Conservation (phyloP, 2,113 vertebrate species). For the Indri indri region DNA sequence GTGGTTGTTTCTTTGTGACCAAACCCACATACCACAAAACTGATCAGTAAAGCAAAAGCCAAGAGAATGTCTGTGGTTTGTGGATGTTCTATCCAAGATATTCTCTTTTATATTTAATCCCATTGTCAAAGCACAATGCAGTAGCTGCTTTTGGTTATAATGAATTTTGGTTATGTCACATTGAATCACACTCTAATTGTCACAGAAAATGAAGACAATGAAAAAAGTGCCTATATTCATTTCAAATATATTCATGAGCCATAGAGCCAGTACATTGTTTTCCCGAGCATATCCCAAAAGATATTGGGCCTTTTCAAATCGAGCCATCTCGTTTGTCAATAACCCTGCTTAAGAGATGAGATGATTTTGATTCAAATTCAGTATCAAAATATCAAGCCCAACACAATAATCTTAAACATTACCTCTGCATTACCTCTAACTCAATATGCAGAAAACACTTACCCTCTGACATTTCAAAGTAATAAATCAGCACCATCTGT, state of each 20-base stretch:
- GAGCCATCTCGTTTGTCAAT: slow-evolving; percentile 33
- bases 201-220: slow-evolving; percentile 38
- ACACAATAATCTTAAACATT: slow-evolving; percentile 63
- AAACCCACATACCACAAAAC: not conserved
- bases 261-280: not conserved
- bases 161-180: slow-evolving; percentile 29
- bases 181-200: slow-evolving; percentile 12
- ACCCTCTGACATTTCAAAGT: slow-evolving; percentile 70
- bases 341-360: slow-evolving; percentile 32
- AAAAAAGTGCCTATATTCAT: not conserved
- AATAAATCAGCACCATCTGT: slow-evolving; percentile 71
- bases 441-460: slow-evolving; percentile 70
- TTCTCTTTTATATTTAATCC: slow-evolving; percentile 44
- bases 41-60: not conserved
- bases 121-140: not conserved
- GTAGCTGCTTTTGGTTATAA: not conserved
- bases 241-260: slow-evolving; percentile 39
- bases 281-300: not conserved
- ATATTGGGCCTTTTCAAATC: slow-evolving; percentile 3
- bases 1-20: slow-evolving; percentile 18
- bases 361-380: slow-evolving; percentile 64
- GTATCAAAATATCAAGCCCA: slow-evolving; percentile 68
- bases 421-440: slow-evolving; percentile 65
- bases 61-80: not conserved
- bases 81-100: not conserved